phyloP scores from a whole-genome alignment of 2,888 invertebrate genomes.

The Drosophila trichaetosa region DNA sequence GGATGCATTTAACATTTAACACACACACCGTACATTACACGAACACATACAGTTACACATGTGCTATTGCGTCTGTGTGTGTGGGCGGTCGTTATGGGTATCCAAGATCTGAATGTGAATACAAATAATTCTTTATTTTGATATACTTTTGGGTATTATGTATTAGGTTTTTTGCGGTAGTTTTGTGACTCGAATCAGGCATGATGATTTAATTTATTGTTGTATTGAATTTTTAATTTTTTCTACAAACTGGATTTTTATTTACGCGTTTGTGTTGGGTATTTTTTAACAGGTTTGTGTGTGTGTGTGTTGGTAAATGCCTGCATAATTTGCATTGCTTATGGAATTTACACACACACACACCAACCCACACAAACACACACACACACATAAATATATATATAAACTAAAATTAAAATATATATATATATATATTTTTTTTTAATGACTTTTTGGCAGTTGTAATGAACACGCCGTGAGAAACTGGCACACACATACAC shows the following conservation, averaged over 20 bases:
- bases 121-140: constrained; percentile 3
- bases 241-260: constrained; percentile 13
- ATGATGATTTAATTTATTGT: background rate
- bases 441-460: background rate
- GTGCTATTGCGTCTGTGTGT: background rate
- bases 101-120: constrained; percentile 27
- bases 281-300: constrained; percentile 10
- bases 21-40: background rate
- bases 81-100: background rate
- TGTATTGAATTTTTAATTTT: constrained; percentile 2
- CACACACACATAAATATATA: background rate
- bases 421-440: background rate
- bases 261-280: background rate
- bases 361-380: too few species aligned
- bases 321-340: constrained; percentile 8
- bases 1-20: background rate
- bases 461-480: constrained; percentile 12
- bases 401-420: too few species aligned
- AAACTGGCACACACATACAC: constrained; percentile 21
- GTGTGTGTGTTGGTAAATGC: background rate
- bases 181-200: background rate
- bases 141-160: background rate
- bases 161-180: background rate
- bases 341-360: background rate
- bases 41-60: background rate